Evolutionary conservation across 1,140 invertebrate genomes (phyloP).

Genomic region (Pararge aegeria): DNA sequence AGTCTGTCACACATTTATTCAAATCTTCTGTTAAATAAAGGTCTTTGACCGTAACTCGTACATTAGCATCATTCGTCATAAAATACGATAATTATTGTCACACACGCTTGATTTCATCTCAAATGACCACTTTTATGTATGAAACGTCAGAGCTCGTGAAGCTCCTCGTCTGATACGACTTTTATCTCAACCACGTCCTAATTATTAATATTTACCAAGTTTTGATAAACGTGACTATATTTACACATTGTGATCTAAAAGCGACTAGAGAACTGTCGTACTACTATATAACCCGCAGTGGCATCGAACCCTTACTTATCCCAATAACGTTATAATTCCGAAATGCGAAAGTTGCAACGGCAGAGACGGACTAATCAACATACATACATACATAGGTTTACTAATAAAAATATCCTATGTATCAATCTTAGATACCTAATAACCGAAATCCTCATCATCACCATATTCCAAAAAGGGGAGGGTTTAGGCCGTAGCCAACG

Average conservation of each 20-base stretch:
- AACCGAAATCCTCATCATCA: too few relatives aligned
- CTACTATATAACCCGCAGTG: too few relatives aligned
- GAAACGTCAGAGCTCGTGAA: slow-evolving; percentile 3
- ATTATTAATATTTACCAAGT: not conserved
- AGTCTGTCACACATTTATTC: slow-evolving; percentile 8
- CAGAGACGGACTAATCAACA: too few relatives aligned
- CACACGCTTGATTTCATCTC: slow-evolving; percentile 7
- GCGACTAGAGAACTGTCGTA: not conserved
- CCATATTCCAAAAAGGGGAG: too few relatives aligned
- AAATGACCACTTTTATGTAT: slow-evolving; percentile 8
- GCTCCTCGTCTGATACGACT: not conserved
- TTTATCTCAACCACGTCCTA: not conserved
- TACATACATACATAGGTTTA: too few relatives aligned
- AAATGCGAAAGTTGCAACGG: too few relatives aligned
- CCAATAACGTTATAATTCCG: too few relatives aligned
- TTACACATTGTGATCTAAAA: not conserved
- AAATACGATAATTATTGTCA: slow-evolving; percentile 25
- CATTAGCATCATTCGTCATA: slow-evolving; percentile 22
- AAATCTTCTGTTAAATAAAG: slow-evolving; percentile 15
- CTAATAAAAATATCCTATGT: too few relatives aligned
- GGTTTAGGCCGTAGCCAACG: too few relatives aligned
- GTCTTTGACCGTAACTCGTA: slow-evolving; percentile 20
- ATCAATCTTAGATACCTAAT: too few relatives aligned
- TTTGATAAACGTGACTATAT: not conserved
- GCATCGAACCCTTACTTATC: too few relatives aligned